phyloP scores from a whole-genome alignment of 2,797 vertebrate species.

The Steatocranus sp. region DNA sequence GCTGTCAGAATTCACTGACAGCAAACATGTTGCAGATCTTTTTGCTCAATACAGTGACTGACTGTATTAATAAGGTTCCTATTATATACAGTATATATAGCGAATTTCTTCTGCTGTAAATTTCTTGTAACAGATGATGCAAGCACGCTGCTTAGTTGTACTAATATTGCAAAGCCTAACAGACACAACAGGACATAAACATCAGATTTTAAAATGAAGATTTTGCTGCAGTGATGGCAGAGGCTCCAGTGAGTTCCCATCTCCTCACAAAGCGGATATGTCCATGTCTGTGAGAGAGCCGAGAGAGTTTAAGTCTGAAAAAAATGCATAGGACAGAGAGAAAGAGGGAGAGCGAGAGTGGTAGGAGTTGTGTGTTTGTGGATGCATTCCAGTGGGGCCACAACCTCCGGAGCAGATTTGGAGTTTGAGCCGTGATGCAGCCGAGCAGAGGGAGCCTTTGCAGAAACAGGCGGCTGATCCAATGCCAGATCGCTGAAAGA shows the following conservation, averaged over 20 bases:
- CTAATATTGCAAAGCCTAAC: neutral
- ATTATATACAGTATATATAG: neutral
- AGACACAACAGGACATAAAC: neutral
- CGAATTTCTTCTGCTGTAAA: neutral
- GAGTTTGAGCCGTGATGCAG: constrained; percentile 3
- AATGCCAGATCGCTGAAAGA: constrained; percentile 29
- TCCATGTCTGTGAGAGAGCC: neutral
- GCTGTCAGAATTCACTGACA: neutral
- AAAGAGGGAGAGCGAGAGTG: neutral
- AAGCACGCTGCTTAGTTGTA: neutral
- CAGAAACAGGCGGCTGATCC: constrained; percentile 12
- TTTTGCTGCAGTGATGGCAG: neutral
- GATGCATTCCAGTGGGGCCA: constrained; percentile 46
- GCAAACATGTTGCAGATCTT: neutral
- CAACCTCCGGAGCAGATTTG: constrained; percentile 38
- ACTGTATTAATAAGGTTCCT: neutral
- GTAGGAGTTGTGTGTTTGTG: constrained; percentile 29
- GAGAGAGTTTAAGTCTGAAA: neutral
- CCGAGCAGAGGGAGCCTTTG: neutral
- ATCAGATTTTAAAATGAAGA: neutral
- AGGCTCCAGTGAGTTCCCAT: neutral
- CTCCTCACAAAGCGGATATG: neutral
- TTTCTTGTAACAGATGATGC: neutral
- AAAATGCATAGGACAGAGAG: neutral
- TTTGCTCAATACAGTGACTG: neutral